Evolutionary conservation across 2,113 vertebrate genomes (phyloP).

Genomic region (Triplophysa siluroides): DNA sequence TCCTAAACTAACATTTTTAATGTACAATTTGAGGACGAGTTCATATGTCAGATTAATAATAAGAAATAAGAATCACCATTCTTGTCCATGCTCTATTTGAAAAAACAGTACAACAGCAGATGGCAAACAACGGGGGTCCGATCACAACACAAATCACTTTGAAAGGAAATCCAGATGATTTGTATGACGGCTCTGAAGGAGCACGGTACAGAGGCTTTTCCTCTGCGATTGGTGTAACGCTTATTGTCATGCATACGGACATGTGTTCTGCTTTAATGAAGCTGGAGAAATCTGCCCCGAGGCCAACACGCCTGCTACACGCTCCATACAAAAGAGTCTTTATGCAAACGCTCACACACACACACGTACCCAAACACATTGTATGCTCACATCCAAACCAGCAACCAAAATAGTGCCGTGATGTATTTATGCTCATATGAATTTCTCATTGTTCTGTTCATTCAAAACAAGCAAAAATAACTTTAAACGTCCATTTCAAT

Average conservation of each 20-base stretch:
- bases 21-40: too few relatives aligned
- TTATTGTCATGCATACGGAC: constrained; percentile 27
- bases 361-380: constrained; percentile 5
- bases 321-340: not conserved
- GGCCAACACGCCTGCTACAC: constrained; percentile 9
- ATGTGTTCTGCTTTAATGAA: constrained; percentile 26
- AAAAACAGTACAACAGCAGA: not conserved
- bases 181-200: not conserved
- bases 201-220: not conserved
- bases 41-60: too few relatives aligned
- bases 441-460: constrained; percentile 13
- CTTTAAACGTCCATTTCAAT: not conserved
- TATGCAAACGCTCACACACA: not conserved
- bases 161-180: not conserved
- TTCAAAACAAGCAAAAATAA: not conserved
- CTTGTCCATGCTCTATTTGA: not conserved
- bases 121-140: not conserved
- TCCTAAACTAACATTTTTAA: too few relatives aligned
- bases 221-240: not conserved
- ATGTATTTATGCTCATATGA: not conserved
- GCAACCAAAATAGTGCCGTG: not conserved
- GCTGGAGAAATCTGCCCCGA: not conserved
- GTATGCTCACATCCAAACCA: not conserved
- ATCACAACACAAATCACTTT: not conserved
- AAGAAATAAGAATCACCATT: too few relatives aligned